Conservation (phyloP, 1,140 invertebrate species). For the Stenopsyche tienmushanensis region DNA sequence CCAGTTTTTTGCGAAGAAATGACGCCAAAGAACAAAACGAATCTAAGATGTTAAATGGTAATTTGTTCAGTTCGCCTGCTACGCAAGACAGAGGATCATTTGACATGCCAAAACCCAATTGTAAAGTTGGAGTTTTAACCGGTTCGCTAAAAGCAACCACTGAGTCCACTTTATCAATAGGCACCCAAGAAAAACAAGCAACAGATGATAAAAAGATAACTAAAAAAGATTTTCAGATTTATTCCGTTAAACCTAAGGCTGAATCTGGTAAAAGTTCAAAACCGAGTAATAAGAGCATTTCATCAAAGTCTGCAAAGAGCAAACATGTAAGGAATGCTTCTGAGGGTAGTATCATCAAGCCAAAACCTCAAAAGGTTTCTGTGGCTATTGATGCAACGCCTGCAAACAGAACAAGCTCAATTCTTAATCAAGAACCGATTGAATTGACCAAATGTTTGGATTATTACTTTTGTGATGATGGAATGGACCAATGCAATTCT, state of each 20-base stretch:
- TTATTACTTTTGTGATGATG: conserved; percentile 43
- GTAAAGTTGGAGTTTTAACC: conserved; percentile 37
- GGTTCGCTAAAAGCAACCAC: conserved; percentile 37
- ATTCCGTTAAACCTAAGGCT: not conserved
- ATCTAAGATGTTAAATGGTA: conserved; percentile 1
- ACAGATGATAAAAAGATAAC: conserved; percentile 17
- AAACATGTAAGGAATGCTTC: conserved; percentile 47
- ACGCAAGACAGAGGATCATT: conserved; percentile 10
- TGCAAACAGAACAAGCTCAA: conserved; percentile 66
- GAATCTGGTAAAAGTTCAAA: conserved; percentile 36
- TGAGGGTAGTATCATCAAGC: conserved; percentile 46
- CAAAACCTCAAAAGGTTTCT: conserved; percentile 66
- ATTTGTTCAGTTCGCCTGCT: not conserved
- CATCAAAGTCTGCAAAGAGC: conserved; percentile 50
- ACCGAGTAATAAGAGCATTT: conserved; percentile 24
- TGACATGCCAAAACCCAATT: conserved; percentile 36
- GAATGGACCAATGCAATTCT: conserved; percentile 45
- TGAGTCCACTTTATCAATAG: conserved; percentile 34
- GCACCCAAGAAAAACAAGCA: conserved; percentile 31
- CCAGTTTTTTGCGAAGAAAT: conserved; percentile 60
- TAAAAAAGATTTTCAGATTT: conserved; percentile 17
- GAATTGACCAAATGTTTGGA: conserved; percentile 66
- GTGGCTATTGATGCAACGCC: conserved; percentile 76
- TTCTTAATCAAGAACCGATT: conserved; percentile 73
- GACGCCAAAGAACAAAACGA: conserved; percentile 45